Base-by-base conservation (phyloP, 2,888 invertebrate species). In the Amblyteles armatorius region DNA sequence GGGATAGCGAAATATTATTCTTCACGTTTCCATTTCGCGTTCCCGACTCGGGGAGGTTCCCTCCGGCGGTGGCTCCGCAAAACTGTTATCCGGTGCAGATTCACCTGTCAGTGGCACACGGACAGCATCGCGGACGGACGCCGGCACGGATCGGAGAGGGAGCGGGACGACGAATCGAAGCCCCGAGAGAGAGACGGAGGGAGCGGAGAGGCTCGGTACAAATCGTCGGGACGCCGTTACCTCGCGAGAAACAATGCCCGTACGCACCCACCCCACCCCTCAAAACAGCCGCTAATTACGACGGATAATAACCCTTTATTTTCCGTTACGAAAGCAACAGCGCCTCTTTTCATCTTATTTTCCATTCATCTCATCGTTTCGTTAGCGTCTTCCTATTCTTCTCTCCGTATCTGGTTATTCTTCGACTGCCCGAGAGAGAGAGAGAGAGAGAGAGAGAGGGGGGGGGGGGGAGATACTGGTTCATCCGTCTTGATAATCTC, bases 401-500 rank as follows among this genome's bases (percentile, higher is more conserved):
- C 52, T 79, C 67, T 74, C 81, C 71, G 55, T 79, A 44, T 67
- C 78, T 50, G 57, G 13, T 67, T 52, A 55, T 69, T 68, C 74
- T 83, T 82, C 74, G 76, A 68, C 77, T 86, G 84, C 26, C 68
- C 33, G 33, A 6, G 60, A 5, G 33, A 13, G 82, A 80, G 85
- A 4, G 13, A 44, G 16, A 44, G 13, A 0, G 11, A 13, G 40
- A 2, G 44, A 44, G 44, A 44, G n/a, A n/a, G n/a, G n/a, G n/a
- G n/a, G n/a, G n/a, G n/a, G n/a, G 11, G 13, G 40, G 9, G 44
- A 44, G 44, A 44, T 44, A 87, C 87, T 85, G 87, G 87, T 87
- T 86, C 88, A 87, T 88, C 86, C 86, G 87, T 88, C 86, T 88
- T 88, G 87, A 88, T 88, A 87, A 88, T 88, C 84, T 88, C 79